Conservation (phyloP, 2,113 vertebrate species). For the Sorex araneus region DNA sequence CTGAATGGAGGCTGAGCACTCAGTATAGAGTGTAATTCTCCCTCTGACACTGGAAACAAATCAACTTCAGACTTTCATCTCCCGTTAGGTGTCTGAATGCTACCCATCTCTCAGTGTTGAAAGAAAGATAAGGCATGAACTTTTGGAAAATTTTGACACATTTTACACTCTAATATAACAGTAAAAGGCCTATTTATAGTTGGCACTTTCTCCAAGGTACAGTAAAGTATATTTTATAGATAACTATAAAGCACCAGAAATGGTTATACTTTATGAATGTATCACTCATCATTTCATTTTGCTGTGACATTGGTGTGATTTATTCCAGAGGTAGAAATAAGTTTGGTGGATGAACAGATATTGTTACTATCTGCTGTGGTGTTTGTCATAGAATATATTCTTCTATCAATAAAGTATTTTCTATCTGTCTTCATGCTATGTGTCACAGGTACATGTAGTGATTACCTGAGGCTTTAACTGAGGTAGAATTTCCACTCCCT, state of each 20-base stretch:
- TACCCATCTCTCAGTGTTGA: not conserved
- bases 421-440: constrained; percentile 22
- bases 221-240: constrained; percentile 71
- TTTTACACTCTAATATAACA: not conserved
- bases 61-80: not conserved
- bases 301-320: constrained; percentile 38
- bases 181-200: constrained; percentile 51
- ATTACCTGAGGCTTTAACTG: not conserved
- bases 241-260: constrained; percentile 23
- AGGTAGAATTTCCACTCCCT: not conserved
- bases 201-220: constrained; percentile 26
- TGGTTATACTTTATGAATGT: constrained; percentile 36
- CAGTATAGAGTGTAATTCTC: not conserved
- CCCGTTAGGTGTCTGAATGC: not conserved
- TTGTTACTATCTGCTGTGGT: constrained; percentile 40
- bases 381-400: constrained; percentile 38
- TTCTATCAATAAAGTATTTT: constrained; percentile 34
- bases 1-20: not conserved
- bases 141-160: constrained; percentile 51
- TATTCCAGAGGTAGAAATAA: constrained; percentile 43
- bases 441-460: not conserved
- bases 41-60: not conserved
- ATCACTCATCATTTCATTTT: constrained; percentile 52
- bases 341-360: not conserved
- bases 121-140: constrained; percentile 32